phyloP scores from a whole-genome alignment of 2,113 vertebrate genomes.

The Murina feae region DNA sequence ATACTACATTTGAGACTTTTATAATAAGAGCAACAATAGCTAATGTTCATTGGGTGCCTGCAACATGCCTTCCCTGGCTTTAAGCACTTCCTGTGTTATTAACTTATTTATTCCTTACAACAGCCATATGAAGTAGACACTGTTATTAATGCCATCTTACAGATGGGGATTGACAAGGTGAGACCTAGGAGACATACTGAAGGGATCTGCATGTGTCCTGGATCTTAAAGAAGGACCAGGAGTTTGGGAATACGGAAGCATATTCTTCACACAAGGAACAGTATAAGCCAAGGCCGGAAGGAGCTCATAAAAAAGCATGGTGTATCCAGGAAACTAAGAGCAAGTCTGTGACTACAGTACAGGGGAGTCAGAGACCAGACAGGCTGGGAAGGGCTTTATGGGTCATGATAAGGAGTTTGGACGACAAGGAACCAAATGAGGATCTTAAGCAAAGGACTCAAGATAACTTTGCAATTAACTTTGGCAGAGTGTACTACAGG shows the following conservation, averaged over 20 bases:
- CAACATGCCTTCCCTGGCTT: neutral
- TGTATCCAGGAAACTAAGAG: neutral
- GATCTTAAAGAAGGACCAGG: neutral
- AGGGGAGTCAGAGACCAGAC: rapidly evolving
- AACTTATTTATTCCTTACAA: neutral
- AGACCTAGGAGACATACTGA: neutral
- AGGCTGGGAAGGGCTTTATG: neutral
- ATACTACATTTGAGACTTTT: neutral
- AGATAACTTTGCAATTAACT: neutral
- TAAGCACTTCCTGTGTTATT: neutral
- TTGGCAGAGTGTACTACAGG: neutral
- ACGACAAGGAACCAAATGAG: neutral
- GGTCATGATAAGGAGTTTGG: neutral
- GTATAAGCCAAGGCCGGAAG: neutral
- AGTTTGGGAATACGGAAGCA: neutral
- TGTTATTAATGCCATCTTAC: neutral
- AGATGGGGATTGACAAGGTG: neutral
- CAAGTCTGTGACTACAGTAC: no score
- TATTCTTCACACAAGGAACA: neutral
- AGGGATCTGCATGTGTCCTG: neutral
- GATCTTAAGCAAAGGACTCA: neutral
- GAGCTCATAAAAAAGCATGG: neutral
- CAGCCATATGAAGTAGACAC: neutral
- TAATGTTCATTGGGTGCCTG: neutral
- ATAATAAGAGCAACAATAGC: neutral